These are phyloP conservation scores for Crossaster papposus DNA, from an alignment of 53 echinoderm and acorn worm genomes.

Conservation along the genomic window DNA sequence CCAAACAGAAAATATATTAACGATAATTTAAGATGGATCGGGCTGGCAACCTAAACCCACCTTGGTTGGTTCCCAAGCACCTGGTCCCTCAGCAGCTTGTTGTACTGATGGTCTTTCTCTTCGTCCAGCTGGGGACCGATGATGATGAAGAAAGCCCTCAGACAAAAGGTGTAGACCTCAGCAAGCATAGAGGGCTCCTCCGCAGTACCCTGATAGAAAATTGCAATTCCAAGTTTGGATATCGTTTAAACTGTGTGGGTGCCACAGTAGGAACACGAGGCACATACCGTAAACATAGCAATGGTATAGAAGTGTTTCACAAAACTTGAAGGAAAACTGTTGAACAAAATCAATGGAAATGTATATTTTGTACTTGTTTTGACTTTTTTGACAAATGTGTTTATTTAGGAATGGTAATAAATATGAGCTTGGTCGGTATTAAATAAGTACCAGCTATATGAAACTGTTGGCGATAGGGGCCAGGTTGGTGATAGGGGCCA, in stretches of 20 bases:
- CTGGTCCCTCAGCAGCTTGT: constrained; percentile 31
- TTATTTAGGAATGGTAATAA: no score
- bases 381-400: no score
- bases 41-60: neutral
- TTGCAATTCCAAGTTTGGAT: neutral
- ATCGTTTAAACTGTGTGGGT: neutral
- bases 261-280: neutral
- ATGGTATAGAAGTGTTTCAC: no score
- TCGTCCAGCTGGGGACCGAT: constrained; percentile 39
- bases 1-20: neutral
- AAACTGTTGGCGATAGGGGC: no score
- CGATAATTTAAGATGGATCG: neutral
- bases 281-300: no score
- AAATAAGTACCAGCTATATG: no score
- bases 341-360: no score
- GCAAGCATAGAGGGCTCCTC: constrained; percentile 15
- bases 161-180: constrained; percentile 39
- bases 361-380: no score
- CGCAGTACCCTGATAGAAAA: constrained; percentile 12
- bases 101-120: constrained; percentile 28
- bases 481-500: no score
- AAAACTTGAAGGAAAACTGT: no score
- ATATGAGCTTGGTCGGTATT: no score
- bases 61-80: constrained; percentile 54
- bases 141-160: constrained; percentile 48